These are phyloP conservation scores for Chloropsis hardwickii DNA, from an alignment of 2,113 vertebrate species.

Conservation along the genomic window DNA sequence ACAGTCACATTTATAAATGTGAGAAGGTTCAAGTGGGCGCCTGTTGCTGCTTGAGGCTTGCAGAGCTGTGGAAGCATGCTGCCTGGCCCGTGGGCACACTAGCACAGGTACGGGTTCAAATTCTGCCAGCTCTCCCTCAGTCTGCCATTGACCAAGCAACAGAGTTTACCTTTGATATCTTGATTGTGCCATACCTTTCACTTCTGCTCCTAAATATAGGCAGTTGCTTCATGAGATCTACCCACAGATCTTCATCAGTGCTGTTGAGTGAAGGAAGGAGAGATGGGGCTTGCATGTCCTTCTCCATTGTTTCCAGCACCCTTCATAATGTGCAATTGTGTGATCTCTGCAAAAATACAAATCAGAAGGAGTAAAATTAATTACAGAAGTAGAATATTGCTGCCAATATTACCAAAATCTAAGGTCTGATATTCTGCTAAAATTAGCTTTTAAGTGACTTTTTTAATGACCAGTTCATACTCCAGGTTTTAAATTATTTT, in stretches of 20 bases:
- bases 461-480: neutral
- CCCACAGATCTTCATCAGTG: neutral
- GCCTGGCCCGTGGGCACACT: too few relatives aligned
- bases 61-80: neutral
- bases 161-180: neutral
- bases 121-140: neutral
- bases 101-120: neutral
- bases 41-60: neutral
- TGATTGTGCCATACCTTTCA: neutral
- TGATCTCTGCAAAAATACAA: neutral
- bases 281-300: neutral
- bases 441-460: neutral
- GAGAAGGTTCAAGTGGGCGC: neutral
- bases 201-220: neutral
- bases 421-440: slow-evolving; percentile 4
- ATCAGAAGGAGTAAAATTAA: neutral
- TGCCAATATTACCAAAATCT: neutral
- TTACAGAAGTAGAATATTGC: neutral
- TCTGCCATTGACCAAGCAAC: neutral
- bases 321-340: neutral
- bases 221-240: neutral
- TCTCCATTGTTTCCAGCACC: neutral
- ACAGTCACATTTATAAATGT: neutral
- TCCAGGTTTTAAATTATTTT: neutral
- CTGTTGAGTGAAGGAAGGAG: neutral